Evolutionary conservation across 2,797 vertebrate genomes (phyloP), one percentile per base, ranked within the genome.

Genomic region (Strix occidentalis): DNA sequence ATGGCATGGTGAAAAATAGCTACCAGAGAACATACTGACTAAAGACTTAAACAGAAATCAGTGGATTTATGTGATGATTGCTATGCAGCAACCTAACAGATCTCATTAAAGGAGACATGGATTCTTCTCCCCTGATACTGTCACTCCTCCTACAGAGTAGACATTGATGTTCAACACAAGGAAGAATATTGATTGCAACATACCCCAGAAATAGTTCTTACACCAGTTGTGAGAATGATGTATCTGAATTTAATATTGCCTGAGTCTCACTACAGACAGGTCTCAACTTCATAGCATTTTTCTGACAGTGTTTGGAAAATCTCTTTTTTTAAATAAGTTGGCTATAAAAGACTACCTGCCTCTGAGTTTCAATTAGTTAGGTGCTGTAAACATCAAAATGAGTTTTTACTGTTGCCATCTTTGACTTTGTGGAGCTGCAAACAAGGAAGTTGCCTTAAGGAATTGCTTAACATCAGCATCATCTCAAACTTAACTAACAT

Each of bases 21-120:
- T 95, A 94, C 87, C 82, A 91, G 82, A 95, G 84, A 95, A 89
- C 86, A 81, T 24, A 95, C 86, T 46, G 68, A 83, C 88, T 95
- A 92, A 96, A 94, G 96, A 96, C 93, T 95, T 96, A 76, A 93
- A 88, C 61, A 89, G 94, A 83, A 97, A 95, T 83, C 92, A 93
- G 90, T 96, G 94, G 91, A 94, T 95, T 93, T 95, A 90, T 92
- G 50, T 89, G 87, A 95, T 75, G 82, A 97, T 87, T 84, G 72
- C 84, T 80, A 31, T 35, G 72, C 87, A 89, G 87, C 69, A 71
- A 81, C 65, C 88, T 86, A 84, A 92, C 4, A 0, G 84, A 81
- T 74, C 71, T 93, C 86, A 78, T 91, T 93, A 92, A 90, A 87
- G 58, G 31, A 93, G 65, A 92, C n/a, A 29, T 3, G 39, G 81